Base-by-base conservation (phyloP, 1,140 invertebrate species). In the Ceratina australensis region DNA sequence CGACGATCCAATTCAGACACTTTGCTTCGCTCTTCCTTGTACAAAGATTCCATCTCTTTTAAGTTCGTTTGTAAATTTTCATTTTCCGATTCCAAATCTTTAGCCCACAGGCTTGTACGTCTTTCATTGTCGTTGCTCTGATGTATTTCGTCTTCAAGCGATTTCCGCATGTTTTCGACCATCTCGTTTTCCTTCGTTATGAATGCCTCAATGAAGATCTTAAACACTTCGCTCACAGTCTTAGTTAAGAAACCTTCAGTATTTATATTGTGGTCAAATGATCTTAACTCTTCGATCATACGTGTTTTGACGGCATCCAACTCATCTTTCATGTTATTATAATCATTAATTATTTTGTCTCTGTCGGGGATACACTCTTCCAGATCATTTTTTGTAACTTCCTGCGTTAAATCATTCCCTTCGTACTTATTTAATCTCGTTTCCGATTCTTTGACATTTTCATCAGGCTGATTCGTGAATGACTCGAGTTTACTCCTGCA, bases 151-250 rank as follows among this genome's bases (percentile, higher is more conserved):
- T 91, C 89, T 7, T 86, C 60, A 2, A 71, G 84, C 16, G 75
- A 42, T 56, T 87, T 68, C 12, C 82, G 81, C 16, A 92, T 56
- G 3, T 56, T 60, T 20, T 88, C 82, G 0, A 91, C 68, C 8
- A 92, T 71, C 72, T 92, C 90, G 7, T 83, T 49, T 68, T 92
- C 89, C 49, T 90, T 92, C 4, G 74, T 59, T 63, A 91, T 75
- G 1, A 92, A 69, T 0, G 84, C 79, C 7, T 87, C 79, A 0
- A 91, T 5, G 15, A 92, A 88, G 2, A 79, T 60, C 0, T 56
- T 13, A 13, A 91, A 89, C 12, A 91, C 66, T 18, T 89, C 87
- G 5, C 69, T 72, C 1, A 83, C 68, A 0, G 81, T 78, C 79
- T 88, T 87, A 18, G 86, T 65, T 5, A 28, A 7, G 0, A 87